Evolutionary conservation across 2,888 invertebrate genomes (phyloP), one percentile per base, ranked within the genome.

Genomic region (Fabriciana adippe): DNA sequence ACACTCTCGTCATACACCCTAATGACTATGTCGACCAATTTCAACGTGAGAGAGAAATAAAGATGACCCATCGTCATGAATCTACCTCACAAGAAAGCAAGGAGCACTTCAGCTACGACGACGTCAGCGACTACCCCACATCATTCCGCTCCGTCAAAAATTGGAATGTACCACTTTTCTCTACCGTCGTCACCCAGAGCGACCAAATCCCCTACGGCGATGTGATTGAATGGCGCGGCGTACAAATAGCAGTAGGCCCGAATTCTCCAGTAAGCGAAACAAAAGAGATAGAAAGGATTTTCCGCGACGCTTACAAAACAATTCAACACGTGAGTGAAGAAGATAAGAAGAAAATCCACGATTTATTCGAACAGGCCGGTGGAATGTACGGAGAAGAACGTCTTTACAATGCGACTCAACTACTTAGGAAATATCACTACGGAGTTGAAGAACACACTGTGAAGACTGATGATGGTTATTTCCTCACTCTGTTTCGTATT

Each of bases 401-500:
- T 5, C 73, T 74, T 50, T 75, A 85, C 21, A 87, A 86, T 73
- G 85, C 88, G 48, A 84, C 86, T 15, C 77, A 90, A 65, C 77
- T 92, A 31, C 80, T 89, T 57, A 81, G 82, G 76, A 87, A 87
- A 72, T 71, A 90, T 75, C 73, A 85, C 6, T 91, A 90, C 76
- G 74, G 78, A 5, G 84, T 86, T 1, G 91, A 92, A 68, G 85
- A 88, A 72, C 85, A 91, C 80, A 81, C 74, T 11, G 78, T 91
- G 61, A 83, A 79, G 68, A 92, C 92, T 18, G 87, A 89, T 60
- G 93, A 93, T 61, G 92, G 92, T 57, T 92, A 92, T 80, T 71
- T 77, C 54, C 84, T 92, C n/a, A 90, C 87, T 6, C 67, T 92
- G 69, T 85, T 91, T 84, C 88, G 87, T 67, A 89, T 93, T 67